phyloP scores from a whole-genome alignment of 2,888 invertebrate genomes.

The Coleophora deauratella region DNA sequence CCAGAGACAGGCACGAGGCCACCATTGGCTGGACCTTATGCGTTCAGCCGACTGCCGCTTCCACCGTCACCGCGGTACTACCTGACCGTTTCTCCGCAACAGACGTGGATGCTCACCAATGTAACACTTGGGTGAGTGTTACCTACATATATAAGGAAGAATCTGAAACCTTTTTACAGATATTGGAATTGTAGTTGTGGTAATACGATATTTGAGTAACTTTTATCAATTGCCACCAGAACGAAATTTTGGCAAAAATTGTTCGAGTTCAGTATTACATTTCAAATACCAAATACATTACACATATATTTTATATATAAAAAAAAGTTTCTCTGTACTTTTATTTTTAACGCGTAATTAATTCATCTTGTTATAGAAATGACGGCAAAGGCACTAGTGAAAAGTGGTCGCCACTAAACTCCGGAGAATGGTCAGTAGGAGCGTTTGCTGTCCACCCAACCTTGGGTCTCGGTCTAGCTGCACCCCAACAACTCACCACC shows the following conservation, averaged over 20 bases:
- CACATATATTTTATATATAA: too few relatives aligned
- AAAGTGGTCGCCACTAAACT: slow-evolving; percentile 46
- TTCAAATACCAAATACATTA: too few relatives aligned
- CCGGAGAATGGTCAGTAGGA: slow-evolving; percentile 51
- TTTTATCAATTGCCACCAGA: too few relatives aligned
- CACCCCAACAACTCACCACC: slow-evolving; percentile 46
- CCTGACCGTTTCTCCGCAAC: slow-evolving; percentile 80
- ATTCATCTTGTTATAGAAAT: slow-evolving; percentile 28
- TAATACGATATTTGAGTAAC: too few relatives aligned
- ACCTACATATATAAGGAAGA: neutral
- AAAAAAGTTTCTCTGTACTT: too few relatives aligned
- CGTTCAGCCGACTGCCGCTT: slow-evolving; percentile 89
- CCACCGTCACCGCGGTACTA: slow-evolving; percentile 88
- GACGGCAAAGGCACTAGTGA: slow-evolving; percentile 57
- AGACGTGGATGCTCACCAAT: slow-evolving; percentile 90
- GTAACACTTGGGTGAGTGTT: slow-evolving; percentile 80
- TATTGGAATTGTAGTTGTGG: too few relatives aligned
- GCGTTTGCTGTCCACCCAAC: slow-evolving; percentile 64
- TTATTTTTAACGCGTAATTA: too few relatives aligned
- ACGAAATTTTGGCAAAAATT: too few relatives aligned
- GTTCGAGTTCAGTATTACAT: too few relatives aligned
- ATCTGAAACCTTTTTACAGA: too few relatives aligned
- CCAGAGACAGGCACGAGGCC: slow-evolving; percentile 79
- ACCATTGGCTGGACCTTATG: slow-evolving; percentile 90
- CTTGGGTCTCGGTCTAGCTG: slow-evolving; percentile 53